Evolutionary conservation across 2,888 invertebrate genomes (phyloP), one percentile per base, ranked within the genome.

Genomic region (Ectemnius cavifrons): DNA sequence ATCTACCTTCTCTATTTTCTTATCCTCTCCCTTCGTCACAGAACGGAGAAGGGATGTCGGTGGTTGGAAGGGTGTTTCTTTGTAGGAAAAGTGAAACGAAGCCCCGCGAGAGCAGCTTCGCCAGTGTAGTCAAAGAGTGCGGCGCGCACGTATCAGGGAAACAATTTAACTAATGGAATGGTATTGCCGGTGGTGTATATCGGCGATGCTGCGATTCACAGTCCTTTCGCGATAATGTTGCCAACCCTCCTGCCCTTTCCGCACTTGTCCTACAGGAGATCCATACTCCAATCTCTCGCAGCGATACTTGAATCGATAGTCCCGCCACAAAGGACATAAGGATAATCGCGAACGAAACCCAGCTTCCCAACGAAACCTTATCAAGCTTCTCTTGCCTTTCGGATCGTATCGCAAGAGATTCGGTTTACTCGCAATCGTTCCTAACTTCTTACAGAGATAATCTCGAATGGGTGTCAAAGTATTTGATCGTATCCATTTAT

Each of bases 111-210:
- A 18, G n/a, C 73, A 37, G 37, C 37, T 1, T 2, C 37, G 8
- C 0, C 37, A 37, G 6, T 37, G 37, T 68, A 79, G 76, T 80
- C 71, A 82, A 74, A 84, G 84, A 82, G 81, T 78, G 82, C 75
- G 78, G 81, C 79, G 81, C 77, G 79, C 71, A 73, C 72, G 81
- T 84, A 83, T 83, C 80, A 80, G 80, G 75, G 82, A 88, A 88
- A 89, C 88, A 89, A 89, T 89, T 89, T 89, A 88, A 89, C 89
- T 89, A 89, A 89, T 89, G 89, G 89, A 89, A 87, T 79, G 78
- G 86, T 86, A 85, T 87, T 84, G 86, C 84, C 81, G 18, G 72
- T 57, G 37, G 69, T 71, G 63, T 71, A 61, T 59, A 20, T 37
- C 65, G 65, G 20, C 49, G 23, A 14, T 49, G 72, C 46, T 2